phyloP scores from a whole-genome alignment of 1,140 invertebrate genomes.

The Heliconius nattereri region DNA sequence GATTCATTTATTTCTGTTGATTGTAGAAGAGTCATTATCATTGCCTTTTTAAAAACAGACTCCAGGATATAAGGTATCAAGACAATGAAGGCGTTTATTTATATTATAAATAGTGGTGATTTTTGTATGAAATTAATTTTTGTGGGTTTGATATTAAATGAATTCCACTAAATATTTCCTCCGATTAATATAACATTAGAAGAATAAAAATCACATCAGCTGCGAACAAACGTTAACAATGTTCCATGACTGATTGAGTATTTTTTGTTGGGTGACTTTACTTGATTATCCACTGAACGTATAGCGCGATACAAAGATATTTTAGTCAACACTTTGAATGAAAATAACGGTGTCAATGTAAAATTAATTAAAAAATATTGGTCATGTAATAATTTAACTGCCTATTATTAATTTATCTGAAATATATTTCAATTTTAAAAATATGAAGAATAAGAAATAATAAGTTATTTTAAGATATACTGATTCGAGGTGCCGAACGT shows the following conservation, averaged over 20 bases:
- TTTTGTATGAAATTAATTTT: background rate
- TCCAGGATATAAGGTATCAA: background rate
- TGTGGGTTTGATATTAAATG: background rate
- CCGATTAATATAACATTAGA: constrained; percentile 38
- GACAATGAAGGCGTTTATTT: background rate
- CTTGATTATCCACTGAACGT: background rate
- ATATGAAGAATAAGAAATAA: too few species aligned
- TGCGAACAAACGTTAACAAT: constrained; percentile 38
- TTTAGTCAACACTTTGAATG: too few species aligned
- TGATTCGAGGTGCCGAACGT: too few species aligned
- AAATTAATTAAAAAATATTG: too few species aligned
- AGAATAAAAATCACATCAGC: constrained; percentile 43
- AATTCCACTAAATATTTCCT: constrained; percentile 9
- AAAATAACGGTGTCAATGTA: too few species aligned
- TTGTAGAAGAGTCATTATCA: background rate
- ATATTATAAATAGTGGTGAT: background rate
- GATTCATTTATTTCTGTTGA: background rate
- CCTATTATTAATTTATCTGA: too few species aligned
- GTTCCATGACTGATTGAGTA: constrained; percentile 50
- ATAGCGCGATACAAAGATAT: background rate
- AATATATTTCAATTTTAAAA: too few species aligned
- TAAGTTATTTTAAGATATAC: too few species aligned
- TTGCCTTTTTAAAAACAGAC: background rate
- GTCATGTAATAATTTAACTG: too few species aligned
- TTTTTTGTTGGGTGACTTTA: constrained; percentile 47